phyloP scores from a whole-genome alignment of 1,140 invertebrate genomes.

The Pachyrhynchus sulphureomaculatus region DNA sequence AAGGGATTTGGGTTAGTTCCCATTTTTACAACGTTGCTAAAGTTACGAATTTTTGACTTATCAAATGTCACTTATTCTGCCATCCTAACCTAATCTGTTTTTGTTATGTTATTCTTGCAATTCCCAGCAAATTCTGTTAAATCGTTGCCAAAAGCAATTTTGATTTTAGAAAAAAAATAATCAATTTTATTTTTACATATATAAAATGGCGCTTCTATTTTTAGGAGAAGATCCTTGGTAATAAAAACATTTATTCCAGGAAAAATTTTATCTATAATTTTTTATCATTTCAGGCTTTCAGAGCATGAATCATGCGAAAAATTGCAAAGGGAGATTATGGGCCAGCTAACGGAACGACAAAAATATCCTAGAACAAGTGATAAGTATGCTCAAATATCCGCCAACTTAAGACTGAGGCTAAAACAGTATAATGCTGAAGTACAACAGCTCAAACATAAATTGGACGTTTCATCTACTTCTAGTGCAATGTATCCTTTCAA shows the following conservation, averaged over 20 bases:
- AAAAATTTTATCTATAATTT: conserved; percentile 22
- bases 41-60: too few relatives aligned
- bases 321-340: conserved; percentile 63
- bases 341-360: conserved; percentile 60
- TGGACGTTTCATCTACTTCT: conserved; percentile 54
- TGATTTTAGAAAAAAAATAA: too few relatives aligned
- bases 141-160: too few relatives aligned
- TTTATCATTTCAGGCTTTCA: conserved; percentile 55
- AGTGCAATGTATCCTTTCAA: conserved; percentile 58
- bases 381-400: conserved; percentile 59
- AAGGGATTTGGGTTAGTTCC: too few relatives aligned
- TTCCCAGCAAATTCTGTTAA: too few relatives aligned
- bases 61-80: too few relatives aligned
- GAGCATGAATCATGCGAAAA: conserved; percentile 69
- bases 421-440: conserved; percentile 65
- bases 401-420: conserved; percentile 60
- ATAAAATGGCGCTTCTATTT: conserved; percentile 48
- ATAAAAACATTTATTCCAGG: conserved; percentile 9
- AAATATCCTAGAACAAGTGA: conserved; percentile 55
- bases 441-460: conserved; percentile 59
- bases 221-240: conserved; percentile 49
- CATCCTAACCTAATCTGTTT: too few relatives aligned
- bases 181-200: too few relatives aligned
- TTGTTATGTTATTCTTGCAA: too few relatives aligned
- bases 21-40: too few relatives aligned